Evolutionary conservation across 2,797 vertebrate species (phyloP).

Genomic region (Linurgus olivaceus): DNA sequence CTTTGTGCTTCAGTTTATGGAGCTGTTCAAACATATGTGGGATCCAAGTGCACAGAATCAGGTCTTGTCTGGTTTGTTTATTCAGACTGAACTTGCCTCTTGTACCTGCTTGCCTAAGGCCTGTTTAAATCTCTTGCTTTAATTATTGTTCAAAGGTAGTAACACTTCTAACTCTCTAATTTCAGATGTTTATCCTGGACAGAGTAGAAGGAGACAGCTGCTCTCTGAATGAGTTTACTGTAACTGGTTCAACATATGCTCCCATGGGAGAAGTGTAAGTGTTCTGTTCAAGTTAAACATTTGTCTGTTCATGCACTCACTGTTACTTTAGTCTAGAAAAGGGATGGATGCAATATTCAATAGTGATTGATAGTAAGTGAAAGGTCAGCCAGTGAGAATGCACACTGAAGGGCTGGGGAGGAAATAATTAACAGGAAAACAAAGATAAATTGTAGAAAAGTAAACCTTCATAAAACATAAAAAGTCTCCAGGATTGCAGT

Average conservation of each 20-base stretch:
- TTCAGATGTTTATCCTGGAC: conserved; percentile 93
- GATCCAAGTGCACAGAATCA: neutral
- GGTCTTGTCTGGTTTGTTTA: neutral
- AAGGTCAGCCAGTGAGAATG: neutral
- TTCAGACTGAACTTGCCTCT: neutral
- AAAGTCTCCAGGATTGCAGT: neutral
- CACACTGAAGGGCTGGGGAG: neutral
- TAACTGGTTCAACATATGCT: conserved; percentile 96
- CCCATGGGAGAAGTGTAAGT: conserved; percentile 97
- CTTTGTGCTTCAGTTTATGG: neutral
- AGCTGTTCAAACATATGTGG: neutral
- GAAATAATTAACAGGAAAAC: neutral
- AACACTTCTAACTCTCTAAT: neutral
- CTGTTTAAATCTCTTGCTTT: neutral
- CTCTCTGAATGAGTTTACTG: conserved; percentile 91
- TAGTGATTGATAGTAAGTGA: neutral
- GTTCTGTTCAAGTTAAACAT: neutral
- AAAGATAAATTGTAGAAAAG: neutral
- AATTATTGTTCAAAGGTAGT: neutral
- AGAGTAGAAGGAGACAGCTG: conserved; percentile 88
- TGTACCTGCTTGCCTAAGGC: neutral
- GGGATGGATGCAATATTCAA: neutral
- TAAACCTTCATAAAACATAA: neutral
- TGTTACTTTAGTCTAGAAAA: neutral
- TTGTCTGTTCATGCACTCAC: neutral